Conservation (phyloP, 2,888 invertebrate genomes). For the Anoplius nigerrimus region DNA sequence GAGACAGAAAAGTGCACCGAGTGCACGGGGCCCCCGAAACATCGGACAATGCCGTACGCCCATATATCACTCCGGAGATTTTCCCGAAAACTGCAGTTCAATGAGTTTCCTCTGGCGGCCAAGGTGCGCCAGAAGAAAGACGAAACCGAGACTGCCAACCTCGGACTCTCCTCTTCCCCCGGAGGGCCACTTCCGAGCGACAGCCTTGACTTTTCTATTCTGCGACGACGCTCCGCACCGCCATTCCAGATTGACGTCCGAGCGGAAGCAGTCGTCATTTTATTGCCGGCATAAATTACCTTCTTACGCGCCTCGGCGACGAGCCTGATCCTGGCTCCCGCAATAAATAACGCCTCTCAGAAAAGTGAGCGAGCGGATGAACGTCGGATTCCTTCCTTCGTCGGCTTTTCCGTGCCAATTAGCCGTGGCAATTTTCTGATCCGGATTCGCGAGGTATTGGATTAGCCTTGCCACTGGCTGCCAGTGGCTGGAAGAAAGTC, state of each 20-base stretch:
- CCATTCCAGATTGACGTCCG: no score
- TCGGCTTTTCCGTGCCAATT: neutral
- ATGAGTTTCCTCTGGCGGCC: conserved; percentile 52
- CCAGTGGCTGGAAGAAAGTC: neutral
- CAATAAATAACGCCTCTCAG: neutral
- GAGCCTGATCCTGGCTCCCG: neutral
- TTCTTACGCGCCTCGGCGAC: no score
- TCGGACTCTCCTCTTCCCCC: conserved; percentile 27
- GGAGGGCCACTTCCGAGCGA: conserved; percentile 35
- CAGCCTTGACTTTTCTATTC: conserved; percentile 25
- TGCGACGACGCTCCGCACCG: no score
- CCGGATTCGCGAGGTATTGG: conserved; percentile 17
- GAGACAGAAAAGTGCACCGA: conserved; percentile 6
- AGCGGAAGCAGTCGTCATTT: no score
- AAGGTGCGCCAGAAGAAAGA: conserved; percentile 50
- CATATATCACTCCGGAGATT: conserved; percentile 73
- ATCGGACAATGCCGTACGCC: conserved; percentile 68
- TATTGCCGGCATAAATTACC: no score
- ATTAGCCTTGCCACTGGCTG: neutral
- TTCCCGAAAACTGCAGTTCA: conserved; percentile 67
- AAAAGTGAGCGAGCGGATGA: neutral
- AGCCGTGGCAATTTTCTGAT: neutral
- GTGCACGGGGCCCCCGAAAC: conserved; percentile 26
- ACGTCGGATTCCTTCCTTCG: neutral
- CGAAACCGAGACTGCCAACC: conserved; percentile 31